Base-by-base conservation (phyloP, 2,888 invertebrate species). In the Conistra vaccinii region DNA sequence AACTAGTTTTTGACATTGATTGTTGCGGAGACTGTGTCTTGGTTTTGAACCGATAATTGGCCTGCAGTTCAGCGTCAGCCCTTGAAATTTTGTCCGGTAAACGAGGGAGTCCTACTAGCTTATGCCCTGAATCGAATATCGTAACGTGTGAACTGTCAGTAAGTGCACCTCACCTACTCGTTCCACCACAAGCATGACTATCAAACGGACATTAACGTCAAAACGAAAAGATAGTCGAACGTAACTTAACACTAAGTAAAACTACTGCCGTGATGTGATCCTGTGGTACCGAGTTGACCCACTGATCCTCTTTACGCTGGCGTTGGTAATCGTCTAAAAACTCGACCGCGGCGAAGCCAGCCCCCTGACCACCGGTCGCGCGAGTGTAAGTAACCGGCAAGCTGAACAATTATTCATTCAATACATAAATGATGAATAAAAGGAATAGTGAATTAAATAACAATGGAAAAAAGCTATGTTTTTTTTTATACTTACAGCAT, bases 321-420 rank as follows among this genome's bases (percentile, higher is more conserved):
- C 88, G 87, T 89, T 84, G 88, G 86, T 90, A 90, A 90, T 89
- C 89, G 91, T 90, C 88, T 91, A 93, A 93, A 93, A 92, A 93
- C 89, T 89, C 89, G 89, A 91, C 91, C 89, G 88, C 88, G 83
- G 84, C 84, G 82, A 85, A 85, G 88, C 84, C 89, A 88, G 88
- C 89, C 91, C 82, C 88, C 90, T 90, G 90, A 91, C 90, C 90
- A 88, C 87, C 85, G 88, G 83, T 51, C 78, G 91, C 84, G 73
- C 65, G 65, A 69, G 53, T 73, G 91, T 89, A 90, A 81, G 90
- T 90, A 90, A 76, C 87, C 65, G 88, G 57, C 86, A 87, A 62
- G 75, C 35, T 61, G 23, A 70, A 68, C 48, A 69, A 67, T 63
- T 35, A 67, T 53, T 67, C 9, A 76, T 75, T 80, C 61, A 73